Base-by-base conservation (phyloP, 2,888 invertebrate genomes). In the Pogonocherus hispidulus region DNA sequence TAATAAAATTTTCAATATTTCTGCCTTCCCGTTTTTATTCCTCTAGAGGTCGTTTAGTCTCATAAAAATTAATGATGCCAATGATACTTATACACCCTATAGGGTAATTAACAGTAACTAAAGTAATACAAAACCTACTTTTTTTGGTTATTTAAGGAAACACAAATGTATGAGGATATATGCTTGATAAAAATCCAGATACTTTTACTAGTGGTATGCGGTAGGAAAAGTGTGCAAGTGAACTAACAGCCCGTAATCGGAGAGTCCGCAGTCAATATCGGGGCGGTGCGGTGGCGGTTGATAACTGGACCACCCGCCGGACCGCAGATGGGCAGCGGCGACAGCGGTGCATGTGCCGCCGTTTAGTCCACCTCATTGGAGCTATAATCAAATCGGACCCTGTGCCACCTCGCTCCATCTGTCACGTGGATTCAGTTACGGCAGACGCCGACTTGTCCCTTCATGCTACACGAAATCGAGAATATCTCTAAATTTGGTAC, bases 361-460 rank as follows among this genome's bases (percentile, higher is more conserved):
- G 62, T 16, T 62, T 62, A 62, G 62, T 62, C 19, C 51, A 51
- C 62, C 62, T 62, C 62, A 62, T 62, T 51, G 49, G 49, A 51
- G 41, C 37, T 52, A 54, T 72, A 72, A 72, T 72, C 70, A 70
- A 70, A 72, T 72, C 62, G 70, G 66, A 70, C 71, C 70, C 63
- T 66, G 60, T 69, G 70, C 74, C 70, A 71, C 70, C 71, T 64
- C 55, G 57, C 52, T 47, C 69, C 70, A 74, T 72, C 70, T 74
- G 74, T 72, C 70, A 66, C 56, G 49, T 59, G 54, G 56, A 70
- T 74, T 74, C 60, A 64, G 74, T 74, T 73, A 71, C 73, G 71
- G 63, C 71, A 63, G 66, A 60, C 32, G 54, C 22, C 59, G 49
- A 60, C 19, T 56, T 66, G 68, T 35, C 55, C 59, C 54, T 51